Percentiles rank a stretch among this genome's conserved stretches.
phyloP scores from a whole-genome alignment of 2,113 vertebrate species.

The Hylia prasina region DNA sequence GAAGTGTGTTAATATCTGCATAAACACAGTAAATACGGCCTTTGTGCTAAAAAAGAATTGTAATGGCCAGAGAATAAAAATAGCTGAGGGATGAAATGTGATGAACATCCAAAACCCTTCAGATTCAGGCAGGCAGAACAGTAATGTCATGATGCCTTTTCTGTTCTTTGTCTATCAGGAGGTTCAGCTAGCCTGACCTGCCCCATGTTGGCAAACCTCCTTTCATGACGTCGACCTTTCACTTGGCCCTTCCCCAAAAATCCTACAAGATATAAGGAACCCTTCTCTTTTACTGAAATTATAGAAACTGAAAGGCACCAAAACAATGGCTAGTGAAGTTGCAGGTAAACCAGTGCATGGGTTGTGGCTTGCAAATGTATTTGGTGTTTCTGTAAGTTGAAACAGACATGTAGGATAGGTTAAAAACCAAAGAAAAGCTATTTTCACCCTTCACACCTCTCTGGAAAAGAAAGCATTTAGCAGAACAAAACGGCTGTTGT shows the following conservation, averaged over 20 bases:
- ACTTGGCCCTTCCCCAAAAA: not conserved
- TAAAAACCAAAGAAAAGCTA: slow-evolving; percentile 29
- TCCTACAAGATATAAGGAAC: not conserved
- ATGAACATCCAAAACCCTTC: not conserved
- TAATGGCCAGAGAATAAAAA: not conserved
- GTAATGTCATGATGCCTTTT: not conserved
- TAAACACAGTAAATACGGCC: not conserved
- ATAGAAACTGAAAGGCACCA: not conserved
- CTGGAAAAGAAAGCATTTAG: not conserved
- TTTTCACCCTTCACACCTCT: not conserved
- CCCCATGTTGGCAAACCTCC: not conserved
- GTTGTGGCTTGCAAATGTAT: not conserved
- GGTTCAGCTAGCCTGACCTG: not conserved
- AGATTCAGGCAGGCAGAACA: not conserved
- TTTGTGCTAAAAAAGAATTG: not conserved
- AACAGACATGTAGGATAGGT: not conserved
- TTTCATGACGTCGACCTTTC: not conserved
- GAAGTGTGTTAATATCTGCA: not conserved
- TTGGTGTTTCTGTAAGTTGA: not conserved
- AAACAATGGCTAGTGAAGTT: not conserved
- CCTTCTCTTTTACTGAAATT: not conserved
- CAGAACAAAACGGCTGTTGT: not conserved
- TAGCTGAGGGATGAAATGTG: not conserved
- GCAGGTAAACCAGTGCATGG: not conserved
- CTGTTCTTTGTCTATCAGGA: not conserved